Evolutionary conservation across 2,888 invertebrate genomes (phyloP).

Genomic region (Himalopsyche anomala): DNA sequence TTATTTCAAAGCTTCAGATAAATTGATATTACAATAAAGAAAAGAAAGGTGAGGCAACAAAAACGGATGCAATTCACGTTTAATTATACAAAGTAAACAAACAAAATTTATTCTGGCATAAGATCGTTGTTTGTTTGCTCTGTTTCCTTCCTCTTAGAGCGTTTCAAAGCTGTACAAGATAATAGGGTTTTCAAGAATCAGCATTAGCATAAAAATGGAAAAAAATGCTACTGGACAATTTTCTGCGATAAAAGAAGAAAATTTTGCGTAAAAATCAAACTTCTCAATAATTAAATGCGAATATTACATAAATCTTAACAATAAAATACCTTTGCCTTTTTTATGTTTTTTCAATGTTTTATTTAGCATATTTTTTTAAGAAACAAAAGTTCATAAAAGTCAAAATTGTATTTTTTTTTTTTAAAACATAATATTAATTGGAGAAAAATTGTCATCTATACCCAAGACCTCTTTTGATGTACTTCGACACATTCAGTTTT

Average conservation of each 20-base stretch:
- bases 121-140: slow-evolving; percentile 1
- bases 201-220: not conserved
- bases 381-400: too few species aligned
- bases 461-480: too few species aligned
- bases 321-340: too few species aligned
- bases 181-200: not conserved
- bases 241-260: not conserved
- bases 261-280: not conserved
- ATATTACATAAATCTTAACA: too few species aligned
- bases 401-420: too few species aligned
- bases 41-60: slow-evolving; percentile 10
- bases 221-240: not conserved
- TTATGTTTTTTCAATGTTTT: too few species aligned
- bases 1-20: not conserved
- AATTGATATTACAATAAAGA: slow-evolving; percentile 15
- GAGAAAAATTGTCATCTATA: too few species aligned
- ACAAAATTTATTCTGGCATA: slow-evolving; percentile 30
- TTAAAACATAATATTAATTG: too few species aligned
- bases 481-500: too few species aligned
- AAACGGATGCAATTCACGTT: slow-evolving; percentile 17
- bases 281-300: too few species aligned
- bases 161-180: not conserved
- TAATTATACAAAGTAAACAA: slow-evolving; percentile 34
- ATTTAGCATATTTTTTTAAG: too few species aligned
- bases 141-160: slow-evolving; percentile 3